Conservation (phyloP, 1,140 invertebrate species). For the Trichogramma pretiosum region DNA sequence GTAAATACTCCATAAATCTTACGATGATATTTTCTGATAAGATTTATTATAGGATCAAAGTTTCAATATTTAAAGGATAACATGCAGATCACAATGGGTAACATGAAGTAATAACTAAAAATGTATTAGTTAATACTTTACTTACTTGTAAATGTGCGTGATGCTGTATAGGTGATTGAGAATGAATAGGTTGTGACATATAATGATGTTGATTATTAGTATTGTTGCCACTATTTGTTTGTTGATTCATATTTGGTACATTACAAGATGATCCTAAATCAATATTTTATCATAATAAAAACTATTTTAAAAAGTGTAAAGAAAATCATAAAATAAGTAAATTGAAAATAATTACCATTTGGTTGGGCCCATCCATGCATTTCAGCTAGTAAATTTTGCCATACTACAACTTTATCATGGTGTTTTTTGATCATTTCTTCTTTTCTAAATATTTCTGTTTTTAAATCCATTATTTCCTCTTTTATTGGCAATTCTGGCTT, state of each 20-base stretch:
- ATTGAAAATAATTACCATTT: conserved; percentile 33
- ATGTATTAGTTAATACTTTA: too few relatives aligned
- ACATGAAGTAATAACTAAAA: too few relatives aligned
- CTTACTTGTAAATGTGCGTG: conserved; percentile 47
- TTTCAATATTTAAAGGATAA: too few relatives aligned
- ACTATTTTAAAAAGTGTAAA: conserved; percentile 8
- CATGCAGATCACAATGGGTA: too few relatives aligned
- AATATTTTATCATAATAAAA: too few relatives aligned
- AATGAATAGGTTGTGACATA: conserved; percentile 40
- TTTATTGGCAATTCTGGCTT: conserved; percentile 87
- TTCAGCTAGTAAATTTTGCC: conserved; percentile 79
- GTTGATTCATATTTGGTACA: conserved; percentile 28
- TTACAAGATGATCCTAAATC: conserved; percentile 31
- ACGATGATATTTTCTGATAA: too few relatives aligned
- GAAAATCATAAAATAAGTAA: conserved; percentile 21
- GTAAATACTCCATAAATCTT: too few relatives aligned
- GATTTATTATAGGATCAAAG: too few relatives aligned
- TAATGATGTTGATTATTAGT: conserved; percentile 40
- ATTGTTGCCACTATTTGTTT: conserved; percentile 26
- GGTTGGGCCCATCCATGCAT: conserved; percentile 50
- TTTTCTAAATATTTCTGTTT: conserved; percentile 73
- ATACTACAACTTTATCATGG: conserved; percentile 81
- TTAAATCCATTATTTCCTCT: conserved; percentile 82
- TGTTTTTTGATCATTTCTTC: conserved; percentile 81
- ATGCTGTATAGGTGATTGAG: conserved; percentile 45